Percentiles rank a stretch among this genome's conserved stretches.
Conservation (phyloP, 2,888 invertebrate genomes). For the Ganaspis brasiliensis region DNA sequence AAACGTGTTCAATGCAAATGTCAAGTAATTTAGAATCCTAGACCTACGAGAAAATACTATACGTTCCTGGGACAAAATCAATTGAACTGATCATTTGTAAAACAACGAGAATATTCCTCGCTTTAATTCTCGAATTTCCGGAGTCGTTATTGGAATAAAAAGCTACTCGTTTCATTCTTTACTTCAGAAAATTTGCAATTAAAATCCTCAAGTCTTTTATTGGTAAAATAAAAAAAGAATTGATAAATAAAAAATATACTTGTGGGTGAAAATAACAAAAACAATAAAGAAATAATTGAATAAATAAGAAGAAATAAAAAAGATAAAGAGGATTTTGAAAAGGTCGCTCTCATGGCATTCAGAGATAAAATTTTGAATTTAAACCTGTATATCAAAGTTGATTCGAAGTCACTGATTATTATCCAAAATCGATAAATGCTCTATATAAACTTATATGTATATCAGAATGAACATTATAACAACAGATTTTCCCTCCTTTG, state of each 20-base stretch:
- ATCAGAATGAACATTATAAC: background rate
- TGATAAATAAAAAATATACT: background rate
- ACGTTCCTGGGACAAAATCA: constrained; percentile 30
- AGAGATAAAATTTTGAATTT: background rate
- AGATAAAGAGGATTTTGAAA: background rate
- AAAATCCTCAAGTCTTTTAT: background rate
- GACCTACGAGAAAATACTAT: background rate
- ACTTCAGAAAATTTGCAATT: too few species aligned
- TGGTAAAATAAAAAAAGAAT: background rate
- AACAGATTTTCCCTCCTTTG: constrained; percentile 7
- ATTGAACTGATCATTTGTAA: constrained; percentile 37
- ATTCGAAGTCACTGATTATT: background rate
- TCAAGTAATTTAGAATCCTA: constrained; percentile 27
- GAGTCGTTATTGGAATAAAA: constrained; percentile 18
- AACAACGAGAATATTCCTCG: constrained; percentile 16
- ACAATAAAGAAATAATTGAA: background rate
- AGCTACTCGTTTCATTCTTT: too few species aligned
- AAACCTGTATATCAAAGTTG: background rate
- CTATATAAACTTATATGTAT: constrained; percentile 14
- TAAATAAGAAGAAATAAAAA: background rate
- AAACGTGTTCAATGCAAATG: constrained; percentile 40
- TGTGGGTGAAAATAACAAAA: background rate
- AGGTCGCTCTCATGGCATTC: background rate
- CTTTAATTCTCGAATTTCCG: constrained; percentile 1
- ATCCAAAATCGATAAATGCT: constrained; percentile 15